Base-by-base conservation (phyloP, 1,140 invertebrate species). In the Caenorhabditis brenneri region DNA sequence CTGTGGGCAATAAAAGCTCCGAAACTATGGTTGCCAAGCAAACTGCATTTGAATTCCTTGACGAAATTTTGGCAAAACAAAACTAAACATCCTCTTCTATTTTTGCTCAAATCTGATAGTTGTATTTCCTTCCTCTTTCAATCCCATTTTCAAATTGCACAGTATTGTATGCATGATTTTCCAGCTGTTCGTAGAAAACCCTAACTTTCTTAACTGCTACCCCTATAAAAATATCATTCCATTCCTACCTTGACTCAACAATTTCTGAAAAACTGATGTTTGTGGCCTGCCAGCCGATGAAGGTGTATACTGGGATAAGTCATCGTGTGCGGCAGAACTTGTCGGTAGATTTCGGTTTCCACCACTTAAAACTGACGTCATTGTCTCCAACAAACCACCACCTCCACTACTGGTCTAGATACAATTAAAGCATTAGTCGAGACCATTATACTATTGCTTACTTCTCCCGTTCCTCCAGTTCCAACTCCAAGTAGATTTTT, bases 401-500 rank as follows among this genome's bases (percentile, higher is more conserved):
- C 88, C 86, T 55, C 84, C 88, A 60, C 69, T 69, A 65, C 80
- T 55, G 22, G 53, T 31, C 24, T 55, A 29, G 46, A 84, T 29
- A 53, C 42, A 81, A 33, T 69, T 49, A 55, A 81, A 33, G 31
- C 29, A 65, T 74, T 74, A 74, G 3, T 46, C 33, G 7, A 31
- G 31, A 22, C 55, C 69, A 39, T 79, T 15, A 15, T 27, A 58
- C 42, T 48, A 46, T 24, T 24, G 36, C 55, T 58, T 39, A 58
- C 78, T 29, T 81, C 49, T 80, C 55, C 81, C 31, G 49, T 78
- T 49, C 53, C 51, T 1, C 79, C 16, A 48, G 69, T 82, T 12
- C 81, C 36, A 49, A 53, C 60, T 60, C 88, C 82, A 46, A 91
- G 81, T 5, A 89, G 69, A 87, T 89, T 89, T 74, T 86, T 87